A percentile compares a stretch with the other conserved stretches of the same genome.
Conservation (phyloP, 2,797 vertebrate species). For the Amblyraja radiata region DNA sequence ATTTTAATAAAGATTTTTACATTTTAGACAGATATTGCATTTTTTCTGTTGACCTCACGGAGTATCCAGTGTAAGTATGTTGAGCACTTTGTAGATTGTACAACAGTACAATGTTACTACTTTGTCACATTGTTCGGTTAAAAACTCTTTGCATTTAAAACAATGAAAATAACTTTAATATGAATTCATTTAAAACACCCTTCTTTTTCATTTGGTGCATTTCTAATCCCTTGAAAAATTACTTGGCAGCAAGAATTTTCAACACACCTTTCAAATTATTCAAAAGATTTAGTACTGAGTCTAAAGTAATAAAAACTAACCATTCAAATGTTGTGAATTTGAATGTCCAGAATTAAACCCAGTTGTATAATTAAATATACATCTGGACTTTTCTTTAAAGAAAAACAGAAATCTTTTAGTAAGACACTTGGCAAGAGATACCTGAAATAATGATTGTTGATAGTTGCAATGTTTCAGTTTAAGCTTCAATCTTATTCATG, state of each 20-base stretch:
- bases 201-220: background rate
- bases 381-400: background rate
- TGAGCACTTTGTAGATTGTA: background rate
- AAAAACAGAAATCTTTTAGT: background rate
- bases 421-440: background rate
- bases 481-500: background rate
- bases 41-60: background rate
- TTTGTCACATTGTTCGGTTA: constrained; percentile 3
- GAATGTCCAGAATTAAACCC: background rate
- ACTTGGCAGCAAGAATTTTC: background rate
- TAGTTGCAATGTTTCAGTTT: background rate
- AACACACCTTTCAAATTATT: background rate
- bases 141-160: constrained; percentile 10
- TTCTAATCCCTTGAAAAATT: background rate
- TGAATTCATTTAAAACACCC: background rate
- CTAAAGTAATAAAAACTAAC: background rate
- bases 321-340: background rate
- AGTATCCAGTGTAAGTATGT: constrained; percentile 1
- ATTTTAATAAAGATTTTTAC: background rate
- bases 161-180: background rate
- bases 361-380: background rate
- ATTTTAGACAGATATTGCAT: background rate
- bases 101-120: background rate
- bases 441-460: background rate
- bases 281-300: background rate